A percentile compares a stretch with the other conserved stretches of the same genome.
phyloP scores from a whole-genome alignment of 1,140 invertebrate genomes.

The Psix sp. region DNA sequence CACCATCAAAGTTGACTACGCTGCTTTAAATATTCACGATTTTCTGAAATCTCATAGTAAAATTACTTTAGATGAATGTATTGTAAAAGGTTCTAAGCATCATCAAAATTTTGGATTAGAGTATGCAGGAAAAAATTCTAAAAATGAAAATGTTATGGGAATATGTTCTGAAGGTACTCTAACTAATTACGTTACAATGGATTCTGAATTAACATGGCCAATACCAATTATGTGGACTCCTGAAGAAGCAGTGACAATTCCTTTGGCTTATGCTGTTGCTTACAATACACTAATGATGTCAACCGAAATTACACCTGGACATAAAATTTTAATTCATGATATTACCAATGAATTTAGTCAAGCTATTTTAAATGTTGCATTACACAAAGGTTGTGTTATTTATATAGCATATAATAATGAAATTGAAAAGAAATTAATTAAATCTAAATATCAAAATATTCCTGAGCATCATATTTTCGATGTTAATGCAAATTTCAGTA shows the following conservation, averaged over 20 bases:
- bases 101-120: slow-evolving; percentile 84
- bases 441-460: too few relatives aligned
- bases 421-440: slow-evolving; percentile 87
- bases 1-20: slow-evolving; percentile 77
- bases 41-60: slow-evolving; percentile 84
- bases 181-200: slow-evolving; percentile 88
- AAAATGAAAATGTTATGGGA: slow-evolving; percentile 82
- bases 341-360: slow-evolving; percentile 84
- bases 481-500: slow-evolving; percentile 61
- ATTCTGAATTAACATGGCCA: slow-evolving; percentile 89
- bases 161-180: slow-evolving; percentile 87
- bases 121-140: slow-evolving; percentile 78
- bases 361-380: slow-evolving; percentile 83
- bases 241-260: slow-evolving; percentile 80
- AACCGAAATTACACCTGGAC: slow-evolving; percentile 77
- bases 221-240: slow-evolving; percentile 78
- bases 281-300: slow-evolving; percentile 92
- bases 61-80: too few relatives aligned
- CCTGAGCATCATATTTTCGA: too few relatives aligned
- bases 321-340: slow-evolving; percentile 82
- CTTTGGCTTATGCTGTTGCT: slow-evolving; percentile 80
- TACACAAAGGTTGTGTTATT: slow-evolving; percentile 79
- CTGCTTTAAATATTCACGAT: slow-evolving; percentile 84
- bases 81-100: slow-evolving; percentile 79
- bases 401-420: slow-evolving; percentile 83